Base-by-base conservation (phyloP, 2,797 vertebrate species). In the Liasis olivaceus region DNA sequence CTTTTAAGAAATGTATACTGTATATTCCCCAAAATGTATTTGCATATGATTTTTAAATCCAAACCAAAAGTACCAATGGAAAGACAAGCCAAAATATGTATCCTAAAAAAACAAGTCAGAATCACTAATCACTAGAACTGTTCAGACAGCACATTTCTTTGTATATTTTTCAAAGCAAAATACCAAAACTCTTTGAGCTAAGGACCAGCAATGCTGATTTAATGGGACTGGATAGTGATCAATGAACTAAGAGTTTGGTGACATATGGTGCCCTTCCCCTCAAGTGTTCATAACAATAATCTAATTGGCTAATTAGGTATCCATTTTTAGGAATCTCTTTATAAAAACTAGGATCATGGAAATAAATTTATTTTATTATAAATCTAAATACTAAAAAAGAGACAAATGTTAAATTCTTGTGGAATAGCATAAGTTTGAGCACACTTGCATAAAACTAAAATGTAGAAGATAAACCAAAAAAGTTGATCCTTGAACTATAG, bases 341-440 rank as follows among this genome's bases (percentile, higher is more conserved):
- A 59, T 97, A 97, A 97, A 97, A 92, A 96, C 97, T 96, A 96
- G 94, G 95, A 96, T 97, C 95, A 95, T 96, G 95, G 95, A 97
- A 96, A 97, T 96, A 95, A 96, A 97, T 96, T 97, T 95, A 93
- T 96, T 94, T 94, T 96, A 90, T 94, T 81, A 24, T 81, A 47
- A 47, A 81, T 47, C 8, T 36, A 72, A 59, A 96, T 93, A 95
- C 96, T 66, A 94, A 97, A 96, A 95, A 95, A 95, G 86, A 92
- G 81, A 87, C 72, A 91, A 94, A 93, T 66, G 91, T 94, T 96
- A 96, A 42, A 94, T 94, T 95, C 94, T 96, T 96, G 96, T n/a
- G 93, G 96, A 95, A 96, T 97, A 94, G 93, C 95, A 96, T 93
- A 95, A 95, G 92, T 89, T 69, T 42, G 58, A 28, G 60, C 85